Percentiles rank a stretch among this genome's conserved stretches.
These are phyloP conservation scores for Hydrotaea cyrtoneurina DNA, from an alignment of 2,888 invertebrate species.

Conservation along the genomic window DNA sequence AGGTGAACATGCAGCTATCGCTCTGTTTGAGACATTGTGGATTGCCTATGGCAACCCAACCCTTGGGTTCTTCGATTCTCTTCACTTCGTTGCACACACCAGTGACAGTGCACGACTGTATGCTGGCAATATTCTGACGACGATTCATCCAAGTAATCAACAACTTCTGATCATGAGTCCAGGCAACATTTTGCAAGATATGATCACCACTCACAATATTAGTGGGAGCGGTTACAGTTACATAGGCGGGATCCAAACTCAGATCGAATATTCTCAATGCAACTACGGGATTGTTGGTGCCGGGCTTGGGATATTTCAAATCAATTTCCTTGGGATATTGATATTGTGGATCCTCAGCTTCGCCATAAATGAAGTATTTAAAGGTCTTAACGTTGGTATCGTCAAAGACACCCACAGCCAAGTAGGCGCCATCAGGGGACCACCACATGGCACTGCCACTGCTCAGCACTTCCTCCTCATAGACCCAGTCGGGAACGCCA, in stretches of 20 bases:
- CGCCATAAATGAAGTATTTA: slow-evolving; percentile 86
- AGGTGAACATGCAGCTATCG: slow-evolving; percentile 74
- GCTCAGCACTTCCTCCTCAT: slow-evolving; percentile 93
- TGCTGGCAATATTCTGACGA: slow-evolving; percentile 85
- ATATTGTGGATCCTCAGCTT: slow-evolving; percentile 82
- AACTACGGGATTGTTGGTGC: slow-evolving; percentile 88
- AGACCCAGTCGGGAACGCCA: slow-evolving; percentile 95
- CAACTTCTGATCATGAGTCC: slow-evolving; percentile 86
- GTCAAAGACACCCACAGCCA: slow-evolving; percentile 88
- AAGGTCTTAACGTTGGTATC: slow-evolving; percentile 86
- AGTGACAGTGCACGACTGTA: slow-evolving; percentile 73
- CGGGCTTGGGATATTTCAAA: slow-evolving; percentile 91
- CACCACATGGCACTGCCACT: slow-evolving; percentile 90
- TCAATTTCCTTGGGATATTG: slow-evolving; percentile 86
- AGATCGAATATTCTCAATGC: slow-evolving; percentile 85
- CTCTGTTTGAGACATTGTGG: slow-evolving; percentile 79
- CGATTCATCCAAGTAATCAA: slow-evolving; percentile 92
- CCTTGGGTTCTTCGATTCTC: slow-evolving; percentile 83
- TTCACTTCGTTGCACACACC: slow-evolving; percentile 77
- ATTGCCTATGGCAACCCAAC: slow-evolving; percentile 86
- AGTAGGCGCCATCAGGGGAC: slow-evolving; percentile 85
- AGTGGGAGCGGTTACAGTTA: slow-evolving; percentile 82
- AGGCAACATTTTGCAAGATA: slow-evolving; percentile 86
- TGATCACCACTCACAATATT: slow-evolving; percentile 84
- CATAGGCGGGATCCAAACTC: slow-evolving; percentile 75